Evolutionary conservation across 2,888 invertebrate genomes (phyloP).

Genomic region (Beris chalybata): DNA sequence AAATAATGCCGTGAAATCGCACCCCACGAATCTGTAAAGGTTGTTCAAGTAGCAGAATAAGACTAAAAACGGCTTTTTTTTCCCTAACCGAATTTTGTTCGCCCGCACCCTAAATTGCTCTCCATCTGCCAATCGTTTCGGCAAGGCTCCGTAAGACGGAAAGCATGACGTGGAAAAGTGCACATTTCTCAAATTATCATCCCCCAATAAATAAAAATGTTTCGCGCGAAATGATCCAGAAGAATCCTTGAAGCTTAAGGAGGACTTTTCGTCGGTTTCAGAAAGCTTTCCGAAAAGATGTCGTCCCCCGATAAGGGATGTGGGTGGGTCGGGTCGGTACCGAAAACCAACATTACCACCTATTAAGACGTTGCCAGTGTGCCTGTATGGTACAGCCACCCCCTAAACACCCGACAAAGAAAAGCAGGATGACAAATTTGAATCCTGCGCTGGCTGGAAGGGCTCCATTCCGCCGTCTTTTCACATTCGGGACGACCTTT

Average conservation of each 20-base stretch:
- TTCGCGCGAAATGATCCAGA: constrained; percentile 38
- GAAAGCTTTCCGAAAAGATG: constrained; percentile 9
- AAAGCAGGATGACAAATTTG: constrained; percentile 1
- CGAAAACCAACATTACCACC: constrained; percentile 18
- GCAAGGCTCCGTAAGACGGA: neutral
- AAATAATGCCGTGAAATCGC: constrained; percentile 38
- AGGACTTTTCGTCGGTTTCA: constrained; percentile 35
- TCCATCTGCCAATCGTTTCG: constrained; percentile 1
- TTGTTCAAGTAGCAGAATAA: neutral
- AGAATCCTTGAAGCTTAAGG: constrained; percentile 37
- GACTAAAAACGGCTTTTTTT: neutral
- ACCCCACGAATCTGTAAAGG: constrained; percentile 26
- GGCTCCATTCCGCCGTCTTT: neutral
- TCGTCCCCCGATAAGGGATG: neutral
- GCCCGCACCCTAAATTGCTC: constrained; percentile 13
- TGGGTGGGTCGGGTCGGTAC: neutral
- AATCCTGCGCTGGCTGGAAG: constrained; percentile 5
- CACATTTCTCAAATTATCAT: constrained; percentile 39
- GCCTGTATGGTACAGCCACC: neutral
- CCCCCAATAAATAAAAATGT: constrained; percentile 37
- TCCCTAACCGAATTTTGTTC: neutral
- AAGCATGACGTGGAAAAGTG: constrained; percentile 25
- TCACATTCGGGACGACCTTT: neutral
- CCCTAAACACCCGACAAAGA: neutral
- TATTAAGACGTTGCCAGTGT: constrained; percentile 14